phyloP scores from a whole-genome alignment of 2,797 vertebrate species.

The Petrocephalus schoutedeni region DNA sequence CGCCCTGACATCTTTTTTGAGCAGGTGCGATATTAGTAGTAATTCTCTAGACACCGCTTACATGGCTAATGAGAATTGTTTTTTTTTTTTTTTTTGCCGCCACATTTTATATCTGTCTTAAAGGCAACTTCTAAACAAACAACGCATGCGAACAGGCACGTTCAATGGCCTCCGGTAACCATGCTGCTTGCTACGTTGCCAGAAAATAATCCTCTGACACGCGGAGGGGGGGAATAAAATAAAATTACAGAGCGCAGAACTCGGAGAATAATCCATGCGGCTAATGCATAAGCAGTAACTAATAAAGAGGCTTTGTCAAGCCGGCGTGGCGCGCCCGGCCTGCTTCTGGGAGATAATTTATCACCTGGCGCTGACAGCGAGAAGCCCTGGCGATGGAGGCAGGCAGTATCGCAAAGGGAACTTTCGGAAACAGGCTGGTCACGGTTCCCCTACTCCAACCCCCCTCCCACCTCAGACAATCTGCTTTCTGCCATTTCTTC shows the following conservation, averaged over 20 bases:
- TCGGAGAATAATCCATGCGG: constrained; percentile 10
- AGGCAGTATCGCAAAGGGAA: constrained; percentile 8
- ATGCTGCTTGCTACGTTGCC: constrained; percentile 21
- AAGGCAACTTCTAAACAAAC: neutral
- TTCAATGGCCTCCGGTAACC: neutral
- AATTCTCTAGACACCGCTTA: constrained; percentile 29
- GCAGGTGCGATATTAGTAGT: constrained; percentile 35
- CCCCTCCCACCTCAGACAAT: neutral
- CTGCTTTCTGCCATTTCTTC: neutral
- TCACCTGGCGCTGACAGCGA: constrained; percentile 24
- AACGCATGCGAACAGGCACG: neutral
- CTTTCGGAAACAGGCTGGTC: neutral
- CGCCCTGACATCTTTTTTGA: constrained; percentile 38
- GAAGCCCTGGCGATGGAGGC: constrained; percentile 24
- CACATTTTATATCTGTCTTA: neutral
- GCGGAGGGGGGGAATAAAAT: neutral
- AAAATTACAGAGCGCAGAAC: neutral
- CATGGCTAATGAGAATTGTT: constrained; percentile 21
- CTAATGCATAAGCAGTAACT: constrained; percentile 24
- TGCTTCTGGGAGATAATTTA: constrained; percentile 36
- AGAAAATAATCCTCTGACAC: constrained; percentile 29
- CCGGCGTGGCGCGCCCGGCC: constrained; percentile 21
- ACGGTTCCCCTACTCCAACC: neutral
- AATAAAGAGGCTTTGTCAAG: constrained; percentile 33
- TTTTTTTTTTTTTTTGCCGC: neutral